Conservation (phyloP, 2,888 invertebrate species). For the Fragum fragum region DNA sequence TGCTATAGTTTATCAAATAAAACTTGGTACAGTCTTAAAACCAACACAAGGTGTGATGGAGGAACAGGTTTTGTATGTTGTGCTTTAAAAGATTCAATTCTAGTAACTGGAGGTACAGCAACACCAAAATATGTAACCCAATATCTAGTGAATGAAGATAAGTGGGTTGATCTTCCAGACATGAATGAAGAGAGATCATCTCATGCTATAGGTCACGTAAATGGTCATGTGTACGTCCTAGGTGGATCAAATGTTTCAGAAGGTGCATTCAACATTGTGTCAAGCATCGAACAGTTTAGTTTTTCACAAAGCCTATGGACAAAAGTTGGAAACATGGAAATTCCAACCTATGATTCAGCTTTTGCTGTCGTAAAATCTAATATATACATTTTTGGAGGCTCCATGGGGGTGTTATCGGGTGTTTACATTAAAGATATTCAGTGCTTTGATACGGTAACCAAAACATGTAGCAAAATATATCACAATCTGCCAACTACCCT, state of each 20-base stretch:
- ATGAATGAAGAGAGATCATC: conserved; percentile 68
- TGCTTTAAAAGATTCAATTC: conserved; percentile 69
- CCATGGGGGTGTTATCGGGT: conserved; percentile 67
- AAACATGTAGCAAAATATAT: conserved; percentile 60
- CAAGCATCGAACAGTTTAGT: conserved; percentile 71
- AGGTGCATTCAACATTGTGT: conserved; percentile 64
- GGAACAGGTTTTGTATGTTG: conserved; percentile 73
- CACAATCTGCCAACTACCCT: conserved; percentile 62
- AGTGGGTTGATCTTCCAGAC: conserved; percentile 64
- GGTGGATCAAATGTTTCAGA: conserved; percentile 71
- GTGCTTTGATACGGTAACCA: conserved; percentile 70
- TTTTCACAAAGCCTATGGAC: conserved; percentile 64
- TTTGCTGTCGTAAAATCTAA: conserved; percentile 68
- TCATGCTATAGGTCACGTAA: conserved; percentile 71
- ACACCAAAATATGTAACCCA: conserved; percentile 66
- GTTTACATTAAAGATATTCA: conserved; percentile 75
- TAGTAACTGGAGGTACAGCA: conserved; percentile 73
- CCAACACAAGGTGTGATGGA: conserved; percentile 62
- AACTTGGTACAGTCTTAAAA: conserved; percentile 71
- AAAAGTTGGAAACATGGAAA: conserved; percentile 58
- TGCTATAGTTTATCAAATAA: conserved; percentile 72
- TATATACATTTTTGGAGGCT: conserved; percentile 76
- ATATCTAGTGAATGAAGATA: conserved; percentile 61
- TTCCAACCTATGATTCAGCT: conserved; percentile 73
- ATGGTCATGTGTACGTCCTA: conserved; percentile 70